phyloP scores from a whole-genome alignment of 2,888 invertebrate genomes.

The Cephonodes hylas region DNA sequence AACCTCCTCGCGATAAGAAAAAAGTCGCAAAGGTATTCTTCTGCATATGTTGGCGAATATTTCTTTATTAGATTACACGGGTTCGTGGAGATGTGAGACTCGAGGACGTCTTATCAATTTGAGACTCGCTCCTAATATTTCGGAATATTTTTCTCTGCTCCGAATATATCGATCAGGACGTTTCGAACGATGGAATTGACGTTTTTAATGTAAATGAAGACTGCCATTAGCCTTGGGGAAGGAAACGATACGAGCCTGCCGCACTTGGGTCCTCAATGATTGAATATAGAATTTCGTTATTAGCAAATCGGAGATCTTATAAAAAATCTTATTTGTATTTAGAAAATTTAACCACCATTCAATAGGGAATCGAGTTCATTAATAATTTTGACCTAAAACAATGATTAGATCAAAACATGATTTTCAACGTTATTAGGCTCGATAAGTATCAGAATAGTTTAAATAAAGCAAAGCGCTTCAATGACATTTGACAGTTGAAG shows the following conservation, averaged over 20 bases:
- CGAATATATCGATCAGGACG: slow-evolving; percentile 27
- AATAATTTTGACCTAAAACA: too few species aligned
- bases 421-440: too few species aligned
- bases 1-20: background rate
- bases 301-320: too few species aligned
- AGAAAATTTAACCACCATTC: too few species aligned
- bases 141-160: slow-evolving; percentile 15
- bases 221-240: slow-evolving; percentile 18
- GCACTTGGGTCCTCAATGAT: slow-evolving; percentile 9
- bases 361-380: too few species aligned
- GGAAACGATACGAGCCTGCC: background rate
- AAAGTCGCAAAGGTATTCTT: background rate
- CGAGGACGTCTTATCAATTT: slow-evolving; percentile 14
- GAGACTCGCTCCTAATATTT: slow-evolving; percentile 23
- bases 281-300: slow-evolving; percentile 10
- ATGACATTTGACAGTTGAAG: too few species aligned
- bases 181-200: slow-evolving; percentile 25
- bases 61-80: slow-evolving; percentile 39
- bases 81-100: slow-evolving; percentile 26
- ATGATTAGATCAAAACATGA: too few species aligned
- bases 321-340: too few species aligned
- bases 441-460: too few species aligned
- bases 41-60: slow-evolving; percentile 12
- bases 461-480: too few species aligned
- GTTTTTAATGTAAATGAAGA: slow-evolving; percentile 40